phyloP scores from a whole-genome alignment of 1,140 invertebrate species.

The Aphelinus certus region DNA sequence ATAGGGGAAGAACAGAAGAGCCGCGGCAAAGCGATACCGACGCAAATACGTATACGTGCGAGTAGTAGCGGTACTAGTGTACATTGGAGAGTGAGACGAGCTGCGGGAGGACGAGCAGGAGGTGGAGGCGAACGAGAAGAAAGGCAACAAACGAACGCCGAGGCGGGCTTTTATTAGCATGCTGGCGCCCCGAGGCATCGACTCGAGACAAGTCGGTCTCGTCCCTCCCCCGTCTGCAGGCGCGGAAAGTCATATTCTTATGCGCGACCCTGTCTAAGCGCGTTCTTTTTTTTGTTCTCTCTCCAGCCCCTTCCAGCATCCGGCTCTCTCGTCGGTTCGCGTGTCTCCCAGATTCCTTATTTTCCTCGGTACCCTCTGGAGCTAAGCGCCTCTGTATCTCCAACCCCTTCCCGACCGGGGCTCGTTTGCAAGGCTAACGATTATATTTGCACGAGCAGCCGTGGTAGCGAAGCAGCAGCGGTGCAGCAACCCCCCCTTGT shows the following conservation, averaged over 20 bases:
- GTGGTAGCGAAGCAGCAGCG: neutral
- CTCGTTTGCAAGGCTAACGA: slow-evolving; percentile 43
- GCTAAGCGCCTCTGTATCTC: slow-evolving; percentile 36
- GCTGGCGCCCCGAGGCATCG: slow-evolving; percentile 40
- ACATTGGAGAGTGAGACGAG: no score
- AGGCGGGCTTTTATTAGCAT: slow-evolving; percentile 15
- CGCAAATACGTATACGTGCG: no score
- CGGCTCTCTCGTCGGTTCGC: neutral
- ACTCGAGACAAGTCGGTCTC: slow-evolving; percentile 46
- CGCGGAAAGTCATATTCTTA: neutral
- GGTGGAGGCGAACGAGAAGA: neutral
- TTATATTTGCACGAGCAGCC: slow-evolving; percentile 48
- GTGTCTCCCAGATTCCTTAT: neutral
- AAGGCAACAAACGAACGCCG: neutral
- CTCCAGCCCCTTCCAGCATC: slow-evolving; percentile 10
- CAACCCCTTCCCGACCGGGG: slow-evolving; percentile 41
- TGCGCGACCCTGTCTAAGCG: slow-evolving; percentile 8
- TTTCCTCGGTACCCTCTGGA: neutral
- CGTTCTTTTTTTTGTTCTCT: slow-evolving; percentile 23
- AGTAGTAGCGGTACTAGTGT: no score
- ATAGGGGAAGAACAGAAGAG: no score
- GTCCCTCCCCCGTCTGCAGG: neutral
- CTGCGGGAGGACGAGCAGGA: no score
- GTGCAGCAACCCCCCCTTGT: slow-evolving; percentile 40
- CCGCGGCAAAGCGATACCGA: no score